These are phyloP conservation scores for Tipula helvola DNA, from an alignment of 2,888 invertebrate genomes.

Conservation along the genomic window DNA sequence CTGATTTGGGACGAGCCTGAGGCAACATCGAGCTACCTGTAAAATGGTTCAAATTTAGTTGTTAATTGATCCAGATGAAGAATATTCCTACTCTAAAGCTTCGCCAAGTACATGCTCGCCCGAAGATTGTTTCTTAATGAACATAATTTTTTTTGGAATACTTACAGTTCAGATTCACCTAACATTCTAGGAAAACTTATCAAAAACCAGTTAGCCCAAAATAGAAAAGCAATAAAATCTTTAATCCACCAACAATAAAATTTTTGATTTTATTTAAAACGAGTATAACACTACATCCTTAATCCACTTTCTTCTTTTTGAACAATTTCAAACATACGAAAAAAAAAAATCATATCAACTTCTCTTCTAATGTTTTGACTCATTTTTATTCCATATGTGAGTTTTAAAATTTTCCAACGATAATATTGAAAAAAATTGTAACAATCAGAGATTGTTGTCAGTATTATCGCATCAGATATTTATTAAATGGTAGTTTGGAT, in stretches of 20 bases:
- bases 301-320: neutral
- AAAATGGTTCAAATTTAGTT: too few relatives aligned
- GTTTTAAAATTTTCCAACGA: neutral
- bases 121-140: too few relatives aligned
- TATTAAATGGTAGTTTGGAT: too few relatives aligned
- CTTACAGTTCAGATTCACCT: too few relatives aligned
- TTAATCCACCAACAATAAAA: neutral
- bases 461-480: neutral
- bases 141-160: too few relatives aligned
- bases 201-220: neutral
- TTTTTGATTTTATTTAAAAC: neutral
- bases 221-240: neutral
- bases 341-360: neutral
- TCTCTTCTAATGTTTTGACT: neutral
- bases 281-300: neutral
- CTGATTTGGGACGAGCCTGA: too few relatives aligned
- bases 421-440: neutral
- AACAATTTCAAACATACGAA: neutral
- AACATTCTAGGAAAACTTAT: too few relatives aligned
- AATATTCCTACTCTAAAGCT: too few relatives aligned
- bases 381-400: neutral
- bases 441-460: neutral
- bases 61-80: too few relatives aligned
- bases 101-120: too few relatives aligned
- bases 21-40: too few relatives aligned